Conservation (phyloP, 1,140 invertebrate genomes). For the Aphaenogaster floridana region DNA sequence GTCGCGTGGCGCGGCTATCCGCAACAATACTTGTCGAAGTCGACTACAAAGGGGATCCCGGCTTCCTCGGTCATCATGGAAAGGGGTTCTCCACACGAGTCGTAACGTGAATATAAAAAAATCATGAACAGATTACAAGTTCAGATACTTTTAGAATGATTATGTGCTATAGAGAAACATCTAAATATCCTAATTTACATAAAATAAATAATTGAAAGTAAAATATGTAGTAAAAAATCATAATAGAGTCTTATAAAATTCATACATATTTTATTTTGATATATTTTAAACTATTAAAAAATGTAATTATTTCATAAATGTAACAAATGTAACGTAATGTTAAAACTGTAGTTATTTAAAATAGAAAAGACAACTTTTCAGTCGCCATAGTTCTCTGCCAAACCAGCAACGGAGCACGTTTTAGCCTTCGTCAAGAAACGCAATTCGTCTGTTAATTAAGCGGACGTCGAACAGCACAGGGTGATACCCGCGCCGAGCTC, state of each 20-base stretch:
- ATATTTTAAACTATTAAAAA: not conserved
- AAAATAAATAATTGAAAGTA: not conserved
- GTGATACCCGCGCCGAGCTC: constrained; percentile 1
- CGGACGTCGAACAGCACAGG: not conserved
- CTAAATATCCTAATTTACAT: not conserved
- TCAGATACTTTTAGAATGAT: not conserved
- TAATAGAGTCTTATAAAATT: not conserved
- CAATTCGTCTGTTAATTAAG: constrained; percentile 19
- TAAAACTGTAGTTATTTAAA: constrained; percentile 1
- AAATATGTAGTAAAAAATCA: not conserved
- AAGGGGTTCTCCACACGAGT: constrained; percentile 45
- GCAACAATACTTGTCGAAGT: constrained; percentile 64
- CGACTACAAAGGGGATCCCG: constrained; percentile 67
- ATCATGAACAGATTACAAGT: not conserved
- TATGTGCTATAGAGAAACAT: not conserved
- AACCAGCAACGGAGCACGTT: not conserved
- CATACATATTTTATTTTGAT: not conserved
- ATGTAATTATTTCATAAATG: not conserved
- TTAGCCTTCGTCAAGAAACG: not conserved
- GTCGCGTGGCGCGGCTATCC: constrained; percentile 67
- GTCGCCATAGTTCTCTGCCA: not conserved
- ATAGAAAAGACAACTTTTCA: constrained; percentile 3
- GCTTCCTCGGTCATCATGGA: constrained; percentile 42
- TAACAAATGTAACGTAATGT: too few relatives aligned
- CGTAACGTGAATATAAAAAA: not conserved